A percentile compares a stretch with the other conserved stretches of the same genome.
These are phyloP conservation scores for Steinernema feltiae DNA, from an alignment of 1,140 invertebrate species.

Conservation along the genomic window DNA sequence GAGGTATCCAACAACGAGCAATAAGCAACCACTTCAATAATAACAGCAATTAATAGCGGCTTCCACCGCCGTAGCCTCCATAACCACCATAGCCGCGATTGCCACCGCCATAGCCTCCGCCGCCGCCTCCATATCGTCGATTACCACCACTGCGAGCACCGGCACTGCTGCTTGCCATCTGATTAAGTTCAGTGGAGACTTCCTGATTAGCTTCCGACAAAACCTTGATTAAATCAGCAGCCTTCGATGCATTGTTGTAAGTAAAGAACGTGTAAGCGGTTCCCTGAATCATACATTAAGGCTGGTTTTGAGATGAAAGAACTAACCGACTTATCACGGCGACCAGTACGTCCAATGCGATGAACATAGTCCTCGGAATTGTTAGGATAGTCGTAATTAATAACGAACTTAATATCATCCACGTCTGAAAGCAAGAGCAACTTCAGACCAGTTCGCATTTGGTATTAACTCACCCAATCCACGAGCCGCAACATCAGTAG, in stretches of 20 bases:
- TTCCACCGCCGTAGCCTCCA: neutral
- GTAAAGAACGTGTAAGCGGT: constrained; percentile 99
- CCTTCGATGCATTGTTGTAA: constrained; percentile 68
- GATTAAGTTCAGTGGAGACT: constrained; percentile 40
- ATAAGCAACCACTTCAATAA: no score
- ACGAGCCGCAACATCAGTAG: constrained; percentile 94
- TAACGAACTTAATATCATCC: constrained; percentile 96
- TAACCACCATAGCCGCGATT: neutral
- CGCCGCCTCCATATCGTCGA: constrained; percentile 15
- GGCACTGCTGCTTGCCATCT: constrained; percentile 25
- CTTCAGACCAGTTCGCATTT: neutral
- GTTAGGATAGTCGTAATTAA: constrained; percentile 98
- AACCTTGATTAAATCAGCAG: constrained; percentile 53
- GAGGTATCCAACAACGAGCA: neutral
- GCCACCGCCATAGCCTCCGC: constrained; percentile 9
- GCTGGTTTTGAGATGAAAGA: neutral
- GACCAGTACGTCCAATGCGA: constrained; percentile 90
- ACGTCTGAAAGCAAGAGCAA: constrained; percentile 74
- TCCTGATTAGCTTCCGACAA: constrained; percentile 51
- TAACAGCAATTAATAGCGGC: neutral
- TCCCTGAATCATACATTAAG: constrained; percentile 61
- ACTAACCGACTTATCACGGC: constrained; percentile 67
- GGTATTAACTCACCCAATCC: constrained; percentile 77
- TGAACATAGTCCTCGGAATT: constrained; percentile 98
- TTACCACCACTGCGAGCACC: constrained; percentile 21